These are phyloP conservation scores for Drosophila prosaltans DNA, from an alignment of 1,140 invertebrate species.

Conservation along the genomic window DNA sequence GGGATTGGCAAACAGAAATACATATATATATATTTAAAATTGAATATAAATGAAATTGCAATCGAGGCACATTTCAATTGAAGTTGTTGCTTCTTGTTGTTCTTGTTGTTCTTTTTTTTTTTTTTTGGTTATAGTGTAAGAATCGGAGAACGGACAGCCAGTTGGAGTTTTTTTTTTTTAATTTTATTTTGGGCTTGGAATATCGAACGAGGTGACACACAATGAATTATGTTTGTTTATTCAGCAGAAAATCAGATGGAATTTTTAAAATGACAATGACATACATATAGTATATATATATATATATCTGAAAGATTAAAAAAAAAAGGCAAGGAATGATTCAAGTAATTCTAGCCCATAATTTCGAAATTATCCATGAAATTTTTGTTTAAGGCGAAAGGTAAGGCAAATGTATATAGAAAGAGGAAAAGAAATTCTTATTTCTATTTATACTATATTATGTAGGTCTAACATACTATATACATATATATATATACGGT, in stretches of 20 bases:
- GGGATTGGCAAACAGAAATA: background rate
- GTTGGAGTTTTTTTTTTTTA: constrained; percentile 4
- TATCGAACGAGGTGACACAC: constrained; percentile 71
- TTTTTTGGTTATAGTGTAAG: constrained; percentile 3
- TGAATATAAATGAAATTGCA: constrained; percentile 64
- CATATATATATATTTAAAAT: constrained; percentile 15
- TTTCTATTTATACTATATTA: constrained; percentile 15
- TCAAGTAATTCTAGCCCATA: constrained; percentile 14
- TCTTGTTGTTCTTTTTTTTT: constrained; percentile 11
- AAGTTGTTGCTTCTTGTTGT: constrained; percentile 21
- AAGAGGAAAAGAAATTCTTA: background rate
- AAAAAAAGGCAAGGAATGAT: background rate
- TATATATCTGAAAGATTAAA: constrained; percentile 12
- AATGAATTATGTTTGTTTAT: constrained; percentile 70
- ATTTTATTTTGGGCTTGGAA: constrained; percentile 12
- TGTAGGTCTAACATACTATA: background rate
- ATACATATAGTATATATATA: constrained; percentile 37
- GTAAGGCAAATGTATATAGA: background rate
- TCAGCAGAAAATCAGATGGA: constrained; percentile 60
- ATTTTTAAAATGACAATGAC: constrained; percentile 63
- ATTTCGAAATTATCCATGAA: constrained; percentile 49
- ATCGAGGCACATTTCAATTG: constrained; percentile 55
- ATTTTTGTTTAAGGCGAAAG: background rate
- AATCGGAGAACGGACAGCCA: constrained; percentile 27
- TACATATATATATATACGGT: constrained; percentile 39